Base-by-base conservation (phyloP, 1,140 invertebrate genomes). In the Hyles vespertilio region DNA sequence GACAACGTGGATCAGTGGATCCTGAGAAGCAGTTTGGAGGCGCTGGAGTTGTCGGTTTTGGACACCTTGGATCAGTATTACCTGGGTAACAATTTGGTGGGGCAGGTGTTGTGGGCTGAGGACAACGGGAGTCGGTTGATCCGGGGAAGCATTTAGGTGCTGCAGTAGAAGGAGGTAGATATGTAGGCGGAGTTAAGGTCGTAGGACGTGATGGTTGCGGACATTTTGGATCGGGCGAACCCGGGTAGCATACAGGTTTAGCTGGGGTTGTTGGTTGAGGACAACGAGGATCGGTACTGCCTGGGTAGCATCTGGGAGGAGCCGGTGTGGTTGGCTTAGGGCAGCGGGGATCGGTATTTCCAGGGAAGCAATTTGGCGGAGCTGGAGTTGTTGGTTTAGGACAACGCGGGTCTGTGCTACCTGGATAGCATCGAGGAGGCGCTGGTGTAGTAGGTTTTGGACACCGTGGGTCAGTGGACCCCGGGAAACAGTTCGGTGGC, bases 391-490 rank as follows among this genome's bases (percentile, higher is more conserved):
- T 58, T 51, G 73, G 69, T 44, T 74, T 50, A 7, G 81, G 77
- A 61, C 89, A 91, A 10, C 85, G 54, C 6, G 89, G 84, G 67
- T 91, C 89, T 3, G 56, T 72, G 12, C 80, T 83, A 5, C 79
- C 80, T 32, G 81, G 81, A 63, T 65, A 81, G 52, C 83, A 87
- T 12, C 56, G 59, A 51, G 70, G 70, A 59, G 72, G 50, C 47
- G 53, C 59, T 6, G 56, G 59, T 3, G 65, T 72, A 51, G 74
- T 56, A 51, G 73, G 69, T 44, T 74, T 50, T 7, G 81, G 77
- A 62, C 89, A 91, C 9, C 85, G 52, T 5, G 89, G 84, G 68
- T 91, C 89, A 3, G 56, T 72, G 11, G 80, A 83, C 5, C 79
- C 80, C 32, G 81, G 81, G 64, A 64, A 81, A 51, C 83, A 87